Conservation (phyloP, 2,797 vertebrate species). For the Emydoidea blandingii region DNA sequence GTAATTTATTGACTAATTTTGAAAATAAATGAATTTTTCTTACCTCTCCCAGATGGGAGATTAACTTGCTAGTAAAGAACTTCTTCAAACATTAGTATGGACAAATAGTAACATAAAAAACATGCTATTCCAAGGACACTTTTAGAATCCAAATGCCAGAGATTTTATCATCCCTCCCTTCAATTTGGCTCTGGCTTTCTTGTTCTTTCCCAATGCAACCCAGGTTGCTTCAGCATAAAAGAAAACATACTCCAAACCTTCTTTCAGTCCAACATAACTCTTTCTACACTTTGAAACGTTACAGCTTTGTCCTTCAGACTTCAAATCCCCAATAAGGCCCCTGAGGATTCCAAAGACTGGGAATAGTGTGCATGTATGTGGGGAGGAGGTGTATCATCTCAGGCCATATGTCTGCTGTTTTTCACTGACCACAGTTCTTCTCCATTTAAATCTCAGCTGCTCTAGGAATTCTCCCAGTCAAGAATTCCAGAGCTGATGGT, state of each 20-base stretch:
- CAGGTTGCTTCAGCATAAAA: background rate
- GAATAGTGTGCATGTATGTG: background rate
- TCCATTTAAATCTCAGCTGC: background rate
- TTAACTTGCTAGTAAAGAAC: background rate
- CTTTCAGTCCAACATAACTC: background rate
- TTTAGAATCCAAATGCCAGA: background rate
- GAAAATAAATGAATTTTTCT: background rate
- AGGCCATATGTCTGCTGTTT: too few relatives aligned
- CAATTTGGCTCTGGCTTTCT: background rate
- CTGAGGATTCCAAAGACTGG: background rate
- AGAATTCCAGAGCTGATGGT: background rate
- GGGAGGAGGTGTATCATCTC: too few relatives aligned
- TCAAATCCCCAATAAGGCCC: background rate
- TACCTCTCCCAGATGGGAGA: background rate
- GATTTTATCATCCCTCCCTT: background rate
- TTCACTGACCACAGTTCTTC: fast-evolving
- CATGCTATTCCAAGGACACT: background rate
- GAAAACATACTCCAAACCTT: background rate
- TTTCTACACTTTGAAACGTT: background rate
- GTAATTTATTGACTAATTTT: background rate
- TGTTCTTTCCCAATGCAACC: background rate
- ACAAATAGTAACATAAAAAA: constrained; percentile 3
- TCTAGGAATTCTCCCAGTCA: background rate
- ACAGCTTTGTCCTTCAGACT: background rate
- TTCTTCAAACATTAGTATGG: background rate